Evolutionary conservation across 2,113 vertebrate genomes (phyloP).

Genomic region (Columbina picui): DNA sequence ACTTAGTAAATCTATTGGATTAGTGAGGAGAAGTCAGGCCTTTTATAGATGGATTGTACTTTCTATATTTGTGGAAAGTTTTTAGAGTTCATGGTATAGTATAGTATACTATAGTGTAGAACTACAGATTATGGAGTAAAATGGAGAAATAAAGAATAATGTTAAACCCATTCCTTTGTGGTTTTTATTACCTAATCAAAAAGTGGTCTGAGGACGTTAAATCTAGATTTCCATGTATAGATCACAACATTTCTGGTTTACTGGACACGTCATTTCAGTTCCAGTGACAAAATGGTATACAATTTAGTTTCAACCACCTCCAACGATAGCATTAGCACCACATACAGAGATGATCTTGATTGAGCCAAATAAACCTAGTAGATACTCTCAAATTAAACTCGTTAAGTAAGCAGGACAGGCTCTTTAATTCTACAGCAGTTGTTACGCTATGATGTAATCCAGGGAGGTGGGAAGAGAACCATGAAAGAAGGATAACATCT

Average conservation of each 20-base stretch:
- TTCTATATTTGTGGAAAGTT: not conserved
- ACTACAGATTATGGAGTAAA: not conserved
- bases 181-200: not conserved
- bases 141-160: not conserved
- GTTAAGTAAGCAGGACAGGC: not conserved
- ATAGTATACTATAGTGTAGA: not conserved
- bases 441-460: not conserved
- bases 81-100: no score
- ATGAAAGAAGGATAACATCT: not conserved
- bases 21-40: not conserved
- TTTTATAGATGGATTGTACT: not conserved
- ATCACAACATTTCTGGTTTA: not conserved
- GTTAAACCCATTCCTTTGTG: not conserved
- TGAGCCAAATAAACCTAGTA: not conserved
- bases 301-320: rapidly evolving
- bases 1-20: not conserved
- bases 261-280: not conserved
- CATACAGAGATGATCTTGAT: not conserved
- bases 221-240: not conserved
- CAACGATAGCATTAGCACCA: not conserved
- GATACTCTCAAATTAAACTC: not conserved
- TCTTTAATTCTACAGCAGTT: not conserved
- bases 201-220: not conserved
- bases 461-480: not conserved
- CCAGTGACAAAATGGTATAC: not conserved